Evolutionary conservation across 2,113 vertebrate species (phyloP).

Genomic region (Crocuta crocuta): DNA sequence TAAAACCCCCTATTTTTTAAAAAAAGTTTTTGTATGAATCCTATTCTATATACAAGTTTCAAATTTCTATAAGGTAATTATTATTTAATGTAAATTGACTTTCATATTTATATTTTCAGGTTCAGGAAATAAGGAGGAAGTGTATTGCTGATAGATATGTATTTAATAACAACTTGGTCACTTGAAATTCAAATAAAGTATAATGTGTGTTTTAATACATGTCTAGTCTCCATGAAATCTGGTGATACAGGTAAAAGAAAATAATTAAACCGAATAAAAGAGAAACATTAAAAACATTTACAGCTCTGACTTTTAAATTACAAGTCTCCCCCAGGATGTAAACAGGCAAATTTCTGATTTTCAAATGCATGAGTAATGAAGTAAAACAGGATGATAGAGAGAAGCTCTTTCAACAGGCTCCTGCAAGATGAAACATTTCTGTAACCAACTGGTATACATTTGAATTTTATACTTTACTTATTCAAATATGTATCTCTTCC

Average conservation of each 20-base stretch:
- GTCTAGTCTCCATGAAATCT: neutral
- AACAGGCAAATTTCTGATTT: neutral
- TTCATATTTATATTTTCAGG: neutral
- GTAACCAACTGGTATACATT: neutral
- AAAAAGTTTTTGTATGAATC: neutral
- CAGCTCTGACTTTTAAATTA: neutral
- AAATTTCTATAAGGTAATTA: neutral
- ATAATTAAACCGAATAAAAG: neutral
- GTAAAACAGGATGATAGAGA: neutral
- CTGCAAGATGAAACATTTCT: neutral
- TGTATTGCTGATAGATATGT: neutral
- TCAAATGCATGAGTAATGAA: neutral
- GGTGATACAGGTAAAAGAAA: neutral
- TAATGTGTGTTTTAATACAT: neutral
- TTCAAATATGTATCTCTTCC: neutral
- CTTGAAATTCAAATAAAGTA: conserved; percentile 30
- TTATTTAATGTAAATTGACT: neutral
- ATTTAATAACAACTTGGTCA: neutral
- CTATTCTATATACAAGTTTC: neutral
- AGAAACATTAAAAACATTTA: neutral
- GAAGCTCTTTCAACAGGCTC: neutral
- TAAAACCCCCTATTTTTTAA: neutral
- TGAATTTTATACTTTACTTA: neutral
- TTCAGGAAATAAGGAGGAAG: neutral
- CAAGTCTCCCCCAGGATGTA: neutral